These are phyloP conservation scores for Dasyurus viverrinus DNA, from an alignment of 2,113 vertebrate genomes.

Conservation along the genomic window DNA sequence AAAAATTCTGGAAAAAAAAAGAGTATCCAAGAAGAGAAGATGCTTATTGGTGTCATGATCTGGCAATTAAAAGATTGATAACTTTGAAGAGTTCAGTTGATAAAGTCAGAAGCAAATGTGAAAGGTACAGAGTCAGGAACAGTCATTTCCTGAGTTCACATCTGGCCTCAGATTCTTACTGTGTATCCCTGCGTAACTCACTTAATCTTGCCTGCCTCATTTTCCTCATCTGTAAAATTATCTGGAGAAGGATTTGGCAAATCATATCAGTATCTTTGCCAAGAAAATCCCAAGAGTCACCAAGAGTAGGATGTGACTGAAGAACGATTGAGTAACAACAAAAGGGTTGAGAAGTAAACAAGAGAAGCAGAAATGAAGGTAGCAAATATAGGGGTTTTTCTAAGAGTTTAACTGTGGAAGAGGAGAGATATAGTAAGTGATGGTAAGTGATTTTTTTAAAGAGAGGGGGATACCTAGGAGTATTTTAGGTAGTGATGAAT, in stretches of 20 bases:
- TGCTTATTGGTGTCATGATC: not conserved
- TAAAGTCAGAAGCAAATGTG: not conserved
- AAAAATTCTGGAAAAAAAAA: not conserved
- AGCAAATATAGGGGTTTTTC: not conserved
- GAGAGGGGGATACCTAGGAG: not conserved
- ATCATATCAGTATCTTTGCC: not conserved
- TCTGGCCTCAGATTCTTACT: no score
- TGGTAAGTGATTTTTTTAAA: not conserved
- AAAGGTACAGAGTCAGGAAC: not conserved
- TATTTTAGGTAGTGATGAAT: not conserved
- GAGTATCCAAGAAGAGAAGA: not conserved
- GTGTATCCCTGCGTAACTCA: not conserved
- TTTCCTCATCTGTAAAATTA: not conserved
- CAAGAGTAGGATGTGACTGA: not conserved
- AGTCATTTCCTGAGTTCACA: not conserved
- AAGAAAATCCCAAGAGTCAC: not conserved
- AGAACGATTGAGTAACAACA: not conserved
- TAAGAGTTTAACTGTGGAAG: not conserved
- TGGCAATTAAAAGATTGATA: not conserved
- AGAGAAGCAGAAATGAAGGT: not conserved
- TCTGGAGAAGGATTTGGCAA: not conserved
- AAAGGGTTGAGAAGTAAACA: not conserved
- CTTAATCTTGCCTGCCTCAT: not conserved
- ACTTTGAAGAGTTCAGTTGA: not conserved
- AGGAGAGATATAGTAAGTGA: not conserved